Conservation (phyloP, 1,140 invertebrate genomes). For the Cylas formicarius region DNA sequence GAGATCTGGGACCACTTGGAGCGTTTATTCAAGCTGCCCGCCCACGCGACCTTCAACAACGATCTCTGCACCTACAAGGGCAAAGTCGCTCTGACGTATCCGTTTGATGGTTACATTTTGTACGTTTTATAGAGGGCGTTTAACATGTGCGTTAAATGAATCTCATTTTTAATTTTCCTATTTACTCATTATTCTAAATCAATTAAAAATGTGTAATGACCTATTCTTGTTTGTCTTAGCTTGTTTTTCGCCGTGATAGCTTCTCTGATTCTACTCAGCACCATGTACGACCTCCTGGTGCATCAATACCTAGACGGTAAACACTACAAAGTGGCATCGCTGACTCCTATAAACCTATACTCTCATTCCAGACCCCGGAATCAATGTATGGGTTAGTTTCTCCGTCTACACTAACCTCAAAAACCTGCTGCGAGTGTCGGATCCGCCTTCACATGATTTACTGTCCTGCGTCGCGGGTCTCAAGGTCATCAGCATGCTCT, state of each 20-base stretch:
- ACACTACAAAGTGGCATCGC: no score
- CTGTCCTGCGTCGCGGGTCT: constrained; percentile 50
- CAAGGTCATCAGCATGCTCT: constrained; percentile 56
- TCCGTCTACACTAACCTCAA: no score
- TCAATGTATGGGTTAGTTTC: no score
- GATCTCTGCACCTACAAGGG: constrained; percentile 24
- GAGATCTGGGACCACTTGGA: constrained; percentile 23
- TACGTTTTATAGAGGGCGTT: constrained; percentile 23
- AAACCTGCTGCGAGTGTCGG: no score
- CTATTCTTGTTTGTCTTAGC: constrained; percentile 19
- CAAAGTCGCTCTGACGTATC: constrained; percentile 17
- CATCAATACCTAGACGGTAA: constrained; percentile 16
- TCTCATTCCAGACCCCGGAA: no score
- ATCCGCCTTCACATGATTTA: no score
- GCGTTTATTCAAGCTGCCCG: constrained; percentile 16
- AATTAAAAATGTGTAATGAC: no score
- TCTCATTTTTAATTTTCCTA: no score
- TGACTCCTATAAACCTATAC: no score
- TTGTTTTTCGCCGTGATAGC: constrained; percentile 10
- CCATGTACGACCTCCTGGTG: constrained; percentile 21
- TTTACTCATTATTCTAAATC: no score
- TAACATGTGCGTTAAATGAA: no score
- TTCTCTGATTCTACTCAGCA: constrained; percentile 10
- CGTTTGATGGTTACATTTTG: constrained; percentile 20
- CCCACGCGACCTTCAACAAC: constrained; percentile 17